Evolutionary conservation across 92 coral and sea anemone species (phyloP).

Genomic region (Micromussa lordhowensis): DNA sequence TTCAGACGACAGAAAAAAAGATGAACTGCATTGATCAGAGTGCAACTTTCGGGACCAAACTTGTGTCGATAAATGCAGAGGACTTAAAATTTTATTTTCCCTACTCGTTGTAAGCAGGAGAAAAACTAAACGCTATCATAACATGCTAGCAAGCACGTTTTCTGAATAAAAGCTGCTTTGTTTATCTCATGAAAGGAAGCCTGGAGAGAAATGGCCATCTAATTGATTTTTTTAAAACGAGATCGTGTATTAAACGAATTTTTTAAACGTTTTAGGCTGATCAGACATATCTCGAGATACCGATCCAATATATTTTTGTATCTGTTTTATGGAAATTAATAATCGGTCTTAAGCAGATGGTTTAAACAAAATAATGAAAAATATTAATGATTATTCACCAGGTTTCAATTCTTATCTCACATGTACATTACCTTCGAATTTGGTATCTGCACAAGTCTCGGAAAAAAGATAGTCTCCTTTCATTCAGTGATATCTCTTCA

Average conservation of each 20-base stretch:
- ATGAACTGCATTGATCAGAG: too few species aligned
- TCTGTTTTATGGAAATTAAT: background rate
- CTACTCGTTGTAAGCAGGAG: background rate
- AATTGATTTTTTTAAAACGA: background rate
- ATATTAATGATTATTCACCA: background rate
- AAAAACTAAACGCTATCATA: background rate
- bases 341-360: background rate
- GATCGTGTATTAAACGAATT: background rate
- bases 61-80: background rate
- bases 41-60: background rate
- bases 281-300: slow-evolving; percentile 7
- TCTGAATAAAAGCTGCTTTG: background rate
- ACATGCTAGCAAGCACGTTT: background rate
- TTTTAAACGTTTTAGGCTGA: background rate
- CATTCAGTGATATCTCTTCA: background rate
- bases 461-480: background rate
- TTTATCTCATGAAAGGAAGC: background rate
- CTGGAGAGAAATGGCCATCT: background rate
- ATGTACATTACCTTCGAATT: background rate
- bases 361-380: background rate
- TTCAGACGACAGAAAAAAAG: background rate
- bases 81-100: background rate
- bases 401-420: background rate
- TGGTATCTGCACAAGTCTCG: background rate
- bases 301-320: background rate